A percentile compares a stretch with the other conserved stretches of the same genome.
Evolutionary conservation across 2,113 vertebrate genomes (phyloP).

Genomic region (Ctenodactylus gundi): DNA sequence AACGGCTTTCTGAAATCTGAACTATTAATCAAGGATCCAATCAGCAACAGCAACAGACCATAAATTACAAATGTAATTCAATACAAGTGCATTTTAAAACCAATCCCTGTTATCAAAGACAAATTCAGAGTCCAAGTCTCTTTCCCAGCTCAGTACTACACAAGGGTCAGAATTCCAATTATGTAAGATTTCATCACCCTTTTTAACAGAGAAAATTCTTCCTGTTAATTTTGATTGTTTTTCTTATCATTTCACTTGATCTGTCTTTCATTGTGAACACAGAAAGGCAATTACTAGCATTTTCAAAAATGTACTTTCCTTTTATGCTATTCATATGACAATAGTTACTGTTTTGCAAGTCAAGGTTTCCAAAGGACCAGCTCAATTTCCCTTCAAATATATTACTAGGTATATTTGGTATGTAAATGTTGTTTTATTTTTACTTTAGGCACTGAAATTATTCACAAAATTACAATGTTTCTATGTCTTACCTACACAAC

Average conservation of each 20-base stretch:
- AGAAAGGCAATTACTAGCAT: conserved; percentile 35
- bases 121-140: conserved; percentile 45
- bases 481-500: conserved; percentile 52
- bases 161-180: not conserved
- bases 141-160: conserved; percentile 21
- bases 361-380: conserved; percentile 58
- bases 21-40: conserved; percentile 41
- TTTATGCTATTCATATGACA: conserved; percentile 52
- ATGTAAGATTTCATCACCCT: not conserved
- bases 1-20: conserved; percentile 74
- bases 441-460: conserved; percentile 82
- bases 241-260: not conserved
- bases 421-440: conserved; percentile 54
- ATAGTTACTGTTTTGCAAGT: conserved; percentile 43
- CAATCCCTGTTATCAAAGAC: conserved; percentile 24
- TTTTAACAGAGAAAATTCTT: conserved; percentile 37
- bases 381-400: conserved; percentile 75
- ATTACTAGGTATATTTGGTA: conserved; percentile 66
- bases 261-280: conserved; percentile 25
- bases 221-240: conserved; percentile 6
- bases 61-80: conserved; percentile 43
- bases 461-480: conserved; percentile 58
- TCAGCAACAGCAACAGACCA: conserved; percentile 53
- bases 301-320: conserved; percentile 47
- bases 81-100: conserved; percentile 53